phyloP scores from a whole-genome alignment of 2,888 invertebrate genomes.

The Phanerotoma sp. region DNA sequence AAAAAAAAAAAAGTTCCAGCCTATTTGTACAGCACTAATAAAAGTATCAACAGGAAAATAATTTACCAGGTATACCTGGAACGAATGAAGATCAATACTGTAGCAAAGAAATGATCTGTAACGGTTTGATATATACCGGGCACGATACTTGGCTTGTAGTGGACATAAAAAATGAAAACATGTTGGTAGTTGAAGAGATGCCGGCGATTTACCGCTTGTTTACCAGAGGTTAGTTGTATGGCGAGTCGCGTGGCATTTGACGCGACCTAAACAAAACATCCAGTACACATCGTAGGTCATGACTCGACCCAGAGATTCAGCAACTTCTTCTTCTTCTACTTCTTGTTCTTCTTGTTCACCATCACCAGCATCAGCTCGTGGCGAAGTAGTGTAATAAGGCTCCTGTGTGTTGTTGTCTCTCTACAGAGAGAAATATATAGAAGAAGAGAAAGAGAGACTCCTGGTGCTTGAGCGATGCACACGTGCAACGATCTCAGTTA shows the following conservation, averaged over 20 bases:
- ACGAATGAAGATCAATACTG: not conserved
- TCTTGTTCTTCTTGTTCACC: not conserved
- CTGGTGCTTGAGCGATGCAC: conserved; percentile 2
- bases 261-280: conserved; percentile 28
- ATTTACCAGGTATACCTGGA: not conserved
- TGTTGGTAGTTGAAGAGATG: not conserved
- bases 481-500: conserved; percentile 9
- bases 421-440: no score
- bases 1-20: no score
- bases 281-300: conserved; percentile 45
- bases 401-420: no score
- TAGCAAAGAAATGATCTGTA: no score
- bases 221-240: not conserved
- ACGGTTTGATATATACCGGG: not conserved
- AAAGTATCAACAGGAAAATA: no score
- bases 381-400: not conserved
- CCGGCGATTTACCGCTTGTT: not conserved
- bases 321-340: not conserved
- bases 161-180: not conserved
- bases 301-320: conserved; percentile 46
- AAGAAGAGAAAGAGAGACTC: not conserved
- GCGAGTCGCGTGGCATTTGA: conserved; percentile 14
- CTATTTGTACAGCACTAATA: no score
- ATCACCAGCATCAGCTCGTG: not conserved
- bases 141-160: no score